Evolutionary conservation across 2,797 vertebrate species (phyloP).

Genomic region (Apogon hyalosoma): DNA sequence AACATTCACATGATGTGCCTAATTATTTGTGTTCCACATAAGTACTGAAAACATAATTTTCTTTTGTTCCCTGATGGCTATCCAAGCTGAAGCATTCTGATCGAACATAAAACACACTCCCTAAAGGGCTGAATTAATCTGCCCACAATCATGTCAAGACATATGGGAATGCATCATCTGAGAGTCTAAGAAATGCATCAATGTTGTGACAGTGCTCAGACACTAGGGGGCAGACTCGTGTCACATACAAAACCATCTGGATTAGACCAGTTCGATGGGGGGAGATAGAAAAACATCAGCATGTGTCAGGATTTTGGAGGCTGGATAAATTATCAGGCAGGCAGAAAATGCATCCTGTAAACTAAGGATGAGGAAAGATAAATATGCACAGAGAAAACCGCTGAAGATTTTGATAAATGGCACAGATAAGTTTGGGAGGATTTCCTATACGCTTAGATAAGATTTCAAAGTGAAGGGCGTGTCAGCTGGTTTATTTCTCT

Average conservation of each 20-base stretch:
- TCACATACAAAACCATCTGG: conserved; percentile 16
- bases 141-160: not conserved
- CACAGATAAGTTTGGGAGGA: conserved; percentile 49
- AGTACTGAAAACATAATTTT: not conserved
- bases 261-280: conserved; percentile 17
- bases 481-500: conserved; percentile 33
- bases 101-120: not conserved
- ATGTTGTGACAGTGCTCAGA: not conserved
- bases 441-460: conserved; percentile 46
- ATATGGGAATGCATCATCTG: not conserved
- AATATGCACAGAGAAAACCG: conserved; percentile 50
- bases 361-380: conserved; percentile 56
- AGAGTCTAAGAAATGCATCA: not conserved
- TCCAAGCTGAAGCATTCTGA: not conserved
- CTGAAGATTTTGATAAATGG: conserved; percentile 62
- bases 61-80: conserved; percentile 8
- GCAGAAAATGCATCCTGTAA: conserved; percentile 65
- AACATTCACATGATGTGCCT: not conserved
- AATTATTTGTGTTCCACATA: not conserved
- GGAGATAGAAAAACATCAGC: conserved; percentile 48
- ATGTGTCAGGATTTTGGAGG: conserved; percentile 59
- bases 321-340: conserved; percentile 65
- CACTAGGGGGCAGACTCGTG: conserved; percentile 77
- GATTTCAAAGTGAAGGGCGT: conserved; percentile 56
- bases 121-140: conserved; percentile 27